Percentiles rank a stretch among this genome's conserved stretches.
Conservation (phyloP, 2,113 vertebrate genomes). For the Aphyosemion australe region DNA sequence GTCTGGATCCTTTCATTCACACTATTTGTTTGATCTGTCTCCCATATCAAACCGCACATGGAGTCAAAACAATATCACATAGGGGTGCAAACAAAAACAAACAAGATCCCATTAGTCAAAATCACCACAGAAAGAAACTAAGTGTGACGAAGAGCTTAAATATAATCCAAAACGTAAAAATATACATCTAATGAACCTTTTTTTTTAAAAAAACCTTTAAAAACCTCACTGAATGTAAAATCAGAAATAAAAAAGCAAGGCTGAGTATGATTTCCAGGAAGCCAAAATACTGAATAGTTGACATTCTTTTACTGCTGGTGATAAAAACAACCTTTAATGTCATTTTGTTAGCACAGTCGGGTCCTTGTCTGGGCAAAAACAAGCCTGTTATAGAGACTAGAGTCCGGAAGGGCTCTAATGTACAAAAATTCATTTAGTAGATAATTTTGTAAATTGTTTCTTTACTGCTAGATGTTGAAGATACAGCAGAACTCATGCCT, state of each 20-base stretch:
- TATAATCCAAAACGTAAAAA: background rate
- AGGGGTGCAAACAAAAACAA: too few species aligned
- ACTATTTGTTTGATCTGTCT: background rate
- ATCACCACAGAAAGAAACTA: too few species aligned
- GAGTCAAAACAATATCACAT: too few species aligned
- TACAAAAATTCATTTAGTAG: background rate
- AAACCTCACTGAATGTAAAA: background rate
- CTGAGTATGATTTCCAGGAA: background rate
- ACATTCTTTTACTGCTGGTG: background rate
- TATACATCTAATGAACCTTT: background rate
- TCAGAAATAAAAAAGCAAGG: background rate
- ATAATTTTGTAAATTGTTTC: background rate
- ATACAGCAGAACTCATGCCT: background rate
- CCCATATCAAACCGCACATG: background rate
- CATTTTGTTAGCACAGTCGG: background rate
- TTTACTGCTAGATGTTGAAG: background rate
- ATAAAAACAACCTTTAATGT: background rate
- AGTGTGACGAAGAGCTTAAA: background rate
- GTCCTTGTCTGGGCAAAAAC: too few species aligned
- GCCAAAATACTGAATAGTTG: background rate
- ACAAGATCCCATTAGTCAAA: too few species aligned
- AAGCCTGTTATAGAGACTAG: background rate
- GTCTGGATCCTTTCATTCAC: background rate
- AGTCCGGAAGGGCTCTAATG: background rate
- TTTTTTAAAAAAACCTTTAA: background rate